Evolutionary conservation across 2,797 vertebrate species (phyloP).

Genomic region (Sebastes vulpes): DNA sequence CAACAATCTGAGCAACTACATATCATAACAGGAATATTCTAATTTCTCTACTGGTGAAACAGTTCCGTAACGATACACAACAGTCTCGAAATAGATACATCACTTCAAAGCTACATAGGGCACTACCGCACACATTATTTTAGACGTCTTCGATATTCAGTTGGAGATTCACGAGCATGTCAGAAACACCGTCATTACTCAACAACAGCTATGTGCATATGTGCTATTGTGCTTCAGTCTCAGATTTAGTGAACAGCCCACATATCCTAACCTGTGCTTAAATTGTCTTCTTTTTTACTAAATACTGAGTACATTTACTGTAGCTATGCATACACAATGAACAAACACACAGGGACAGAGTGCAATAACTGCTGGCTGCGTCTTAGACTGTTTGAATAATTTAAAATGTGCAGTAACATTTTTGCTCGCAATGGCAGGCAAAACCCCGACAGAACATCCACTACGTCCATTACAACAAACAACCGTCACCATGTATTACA

Average conservation of each 20-base stretch:
- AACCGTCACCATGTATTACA: constrained; percentile 35
- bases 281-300: background rate
- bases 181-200: constrained; percentile 47
- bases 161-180: constrained; percentile 46
- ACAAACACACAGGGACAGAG: constrained; percentile 45
- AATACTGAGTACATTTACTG: constrained; percentile 34
- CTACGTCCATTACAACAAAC: constrained; percentile 48
- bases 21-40: constrained; percentile 47
- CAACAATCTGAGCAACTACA: constrained; percentile 53
- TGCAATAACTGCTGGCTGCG: constrained; percentile 13
- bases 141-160: constrained; percentile 34
- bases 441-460: constrained; percentile 14
- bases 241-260: constrained; percentile 29
- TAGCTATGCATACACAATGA: constrained; percentile 37
- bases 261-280: constrained; percentile 47
- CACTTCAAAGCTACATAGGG: constrained; percentile 49
- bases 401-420: constrained; percentile 39
- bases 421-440: constrained; percentile 37
- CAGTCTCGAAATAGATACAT: constrained; percentile 49
- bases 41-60: constrained; percentile 36
- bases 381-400: constrained; percentile 12
- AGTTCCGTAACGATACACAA: constrained; percentile 42
- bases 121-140: constrained; percentile 41
- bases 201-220: constrained; percentile 55
- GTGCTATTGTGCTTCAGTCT: constrained; percentile 63